Evolutionary conservation across 1,140 invertebrate species (phyloP).

Genomic region (Drosophila lacteicornis): DNA sequence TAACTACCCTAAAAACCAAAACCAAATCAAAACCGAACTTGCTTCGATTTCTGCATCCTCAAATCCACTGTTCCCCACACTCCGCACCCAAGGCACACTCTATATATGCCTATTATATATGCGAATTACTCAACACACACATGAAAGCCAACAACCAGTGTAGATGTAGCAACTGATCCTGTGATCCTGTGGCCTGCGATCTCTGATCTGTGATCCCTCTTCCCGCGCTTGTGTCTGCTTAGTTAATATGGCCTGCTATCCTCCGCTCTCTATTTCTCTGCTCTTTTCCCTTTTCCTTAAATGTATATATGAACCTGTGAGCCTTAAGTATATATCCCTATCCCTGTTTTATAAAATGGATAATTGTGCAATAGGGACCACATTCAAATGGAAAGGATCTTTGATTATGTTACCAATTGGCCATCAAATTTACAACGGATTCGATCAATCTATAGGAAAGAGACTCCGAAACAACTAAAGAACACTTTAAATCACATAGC

Average conservation of each 20-base stretch:
- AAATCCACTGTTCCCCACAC: neutral
- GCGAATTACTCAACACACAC: slow-evolving; percentile 20
- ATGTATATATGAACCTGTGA: slow-evolving; percentile 9
- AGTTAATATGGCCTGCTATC: slow-evolving; percentile 25
- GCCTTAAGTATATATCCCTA: neutral
- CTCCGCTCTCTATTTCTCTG: slow-evolving; percentile 1
- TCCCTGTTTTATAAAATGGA: neutral
- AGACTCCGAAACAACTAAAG: no score
- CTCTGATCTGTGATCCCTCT: slow-evolving; percentile 1
- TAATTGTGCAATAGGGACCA: no score
- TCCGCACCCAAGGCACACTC: slow-evolving; percentile 8
- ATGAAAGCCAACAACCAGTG: slow-evolving; percentile 15
- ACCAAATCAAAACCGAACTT: slow-evolving; percentile 1
- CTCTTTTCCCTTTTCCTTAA: slow-evolving; percentile 1
- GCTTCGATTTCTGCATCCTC: slow-evolving; percentile 6
- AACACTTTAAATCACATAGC: no score
- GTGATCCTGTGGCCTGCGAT: slow-evolving; percentile 15
- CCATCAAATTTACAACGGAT: no score
- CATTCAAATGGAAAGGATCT: no score
- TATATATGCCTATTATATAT: slow-evolving; percentile 4
- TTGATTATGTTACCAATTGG: no score
- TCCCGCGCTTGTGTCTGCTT: slow-evolving; percentile 35
- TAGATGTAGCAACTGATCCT: slow-evolving; percentile 8
- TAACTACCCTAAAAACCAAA: slow-evolving; percentile 85
- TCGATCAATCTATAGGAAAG: no score